phyloP scores from a whole-genome alignment of 2,888 invertebrate species.

The Pocota personata region DNA sequence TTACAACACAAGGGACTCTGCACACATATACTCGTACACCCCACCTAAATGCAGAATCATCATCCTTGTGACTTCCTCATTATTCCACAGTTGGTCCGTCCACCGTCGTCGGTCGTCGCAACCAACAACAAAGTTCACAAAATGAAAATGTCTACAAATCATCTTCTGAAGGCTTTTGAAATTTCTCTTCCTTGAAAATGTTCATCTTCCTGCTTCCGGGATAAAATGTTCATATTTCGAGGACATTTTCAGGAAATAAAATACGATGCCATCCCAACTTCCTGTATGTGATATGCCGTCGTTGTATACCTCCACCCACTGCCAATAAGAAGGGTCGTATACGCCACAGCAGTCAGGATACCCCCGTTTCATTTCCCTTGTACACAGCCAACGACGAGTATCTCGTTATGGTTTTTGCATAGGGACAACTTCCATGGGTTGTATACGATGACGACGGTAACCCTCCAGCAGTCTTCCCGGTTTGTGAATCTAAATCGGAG shows the following conservation, averaged over 20 bases:
- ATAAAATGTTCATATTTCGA: conserved; percentile 83
- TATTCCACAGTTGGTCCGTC: conserved; percentile 72
- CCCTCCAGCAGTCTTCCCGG: conserved; percentile 67
- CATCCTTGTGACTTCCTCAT: conserved; percentile 74
- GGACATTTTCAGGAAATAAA: conserved; percentile 83
- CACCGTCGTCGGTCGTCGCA: conserved; percentile 22
- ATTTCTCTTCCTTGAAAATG: conserved; percentile 82
- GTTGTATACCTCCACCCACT: conserved; percentile 52
- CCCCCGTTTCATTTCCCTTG: conserved; percentile 43
- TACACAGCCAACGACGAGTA: conserved; percentile 44
- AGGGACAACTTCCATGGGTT: conserved; percentile 56
- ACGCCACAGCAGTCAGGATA: conserved; percentile 7
- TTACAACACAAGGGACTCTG: conserved; percentile 54
- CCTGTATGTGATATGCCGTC: conserved; percentile 75
- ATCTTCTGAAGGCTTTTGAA: conserved; percentile 78
- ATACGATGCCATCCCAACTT: conserved; percentile 82
- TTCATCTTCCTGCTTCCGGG: conserved; percentile 83
- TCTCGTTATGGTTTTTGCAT: conserved; percentile 73
- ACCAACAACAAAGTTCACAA: conserved; percentile 73
- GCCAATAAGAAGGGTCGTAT: conserved; percentile 58
- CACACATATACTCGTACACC: conserved; percentile 22
- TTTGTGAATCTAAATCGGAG: conserved; percentile 67
- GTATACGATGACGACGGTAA: no score
- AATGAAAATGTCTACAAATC: conserved; percentile 76
- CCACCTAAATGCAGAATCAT: conserved; percentile 69